Conservation (phyloP, 2,797 vertebrate species). For the Parotocinclus haroldoi region DNA sequence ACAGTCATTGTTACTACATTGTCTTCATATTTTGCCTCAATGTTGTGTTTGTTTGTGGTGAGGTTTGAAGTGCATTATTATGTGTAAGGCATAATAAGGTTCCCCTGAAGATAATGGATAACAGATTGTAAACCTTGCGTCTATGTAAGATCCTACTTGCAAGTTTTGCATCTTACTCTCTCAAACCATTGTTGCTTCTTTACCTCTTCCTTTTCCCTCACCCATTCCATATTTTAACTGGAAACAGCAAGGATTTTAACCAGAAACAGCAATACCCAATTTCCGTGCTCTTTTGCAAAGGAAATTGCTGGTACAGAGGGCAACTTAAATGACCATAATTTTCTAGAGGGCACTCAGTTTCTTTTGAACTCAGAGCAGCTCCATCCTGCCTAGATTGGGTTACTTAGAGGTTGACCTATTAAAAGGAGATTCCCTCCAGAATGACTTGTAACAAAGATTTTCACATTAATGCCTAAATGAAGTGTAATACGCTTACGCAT, state of each 20-base stretch:
- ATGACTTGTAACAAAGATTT: constrained; percentile 18
- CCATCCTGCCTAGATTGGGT: constrained; percentile 62
- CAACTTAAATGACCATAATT: constrained; percentile 65
- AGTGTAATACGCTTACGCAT: constrained; percentile 6
- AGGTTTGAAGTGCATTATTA: too few species aligned
- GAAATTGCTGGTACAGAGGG: constrained; percentile 60
- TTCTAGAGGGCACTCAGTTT: constrained; percentile 47
- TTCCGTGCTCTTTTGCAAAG: constrained; percentile 54
- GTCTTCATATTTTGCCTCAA: too few species aligned
- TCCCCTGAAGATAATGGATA: too few species aligned
- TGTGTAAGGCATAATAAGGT: too few species aligned
- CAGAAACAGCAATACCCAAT: constrained; percentile 57
- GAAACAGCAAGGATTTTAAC: constrained; percentile 46
- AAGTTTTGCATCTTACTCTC: constrained; percentile 5
- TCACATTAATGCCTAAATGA: constrained; percentile 30
- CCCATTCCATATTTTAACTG: constrained; percentile 31
- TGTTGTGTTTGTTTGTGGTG: too few species aligned
- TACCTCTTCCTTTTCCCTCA: constrained; percentile 20
- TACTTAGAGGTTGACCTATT: constrained; percentile 56
- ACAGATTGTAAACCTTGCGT: neutral
- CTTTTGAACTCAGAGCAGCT: constrained; percentile 69
- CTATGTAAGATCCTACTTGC: too few species aligned
- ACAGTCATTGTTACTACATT: too few species aligned
- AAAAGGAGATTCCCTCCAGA: constrained; percentile 40
- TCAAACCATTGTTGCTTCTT: constrained; percentile 1